Base-by-base conservation (phyloP, 1,140 invertebrate genomes). In the Drosophila biarmipes region DNA sequence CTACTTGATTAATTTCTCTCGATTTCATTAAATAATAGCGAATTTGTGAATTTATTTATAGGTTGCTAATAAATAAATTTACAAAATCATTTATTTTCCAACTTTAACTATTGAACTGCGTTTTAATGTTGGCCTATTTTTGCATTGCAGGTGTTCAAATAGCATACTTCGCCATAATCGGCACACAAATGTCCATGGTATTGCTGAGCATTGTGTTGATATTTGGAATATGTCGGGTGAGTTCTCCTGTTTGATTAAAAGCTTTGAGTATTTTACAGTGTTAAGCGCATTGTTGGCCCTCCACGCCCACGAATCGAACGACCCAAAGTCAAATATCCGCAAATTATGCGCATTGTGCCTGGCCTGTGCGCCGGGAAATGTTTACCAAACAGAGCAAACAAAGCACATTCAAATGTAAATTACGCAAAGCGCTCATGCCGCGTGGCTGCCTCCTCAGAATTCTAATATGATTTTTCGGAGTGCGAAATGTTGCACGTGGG, bases 151-250 rank as follows among this genome's bases (percentile, higher is more conserved):
- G 95, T 92, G 95, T 96, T 72, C 95, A 96, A 93, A 95, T 96
- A 90, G 95, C 95, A 59, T 95, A 95, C 91, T 94, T 95, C 76
- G 95, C 95, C 67, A 95, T 95, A 73, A 95, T 95, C 90, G 95
- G 95, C 76, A 95, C 95, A 53, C 95, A 95, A 92, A 93, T 95
- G 91, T 95, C 95, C 73, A 95, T 95, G 94, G 94, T 95, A 66
- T 90, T 95, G 19, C 92, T 95, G 34, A 95, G 95, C 90, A 93
- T 95, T 90, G 93, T 95, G 61, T 92, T 96, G 29, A 93, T 95
- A 75, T 94, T 95, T 90, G 95, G 95, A 69, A 95, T 95, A 87
- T 94, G 94, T 92, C 95, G 95, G 94, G 95, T 96, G 92, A 95
- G 93, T 66, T 57, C 45, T 67, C 35, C 0, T 86, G 48, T 81